Evolutionary conservation across 2,113 vertebrate genomes (phyloP), one percentile per base, ranked within the genome.

Genomic region (Asarcornis scutulata): DNA sequence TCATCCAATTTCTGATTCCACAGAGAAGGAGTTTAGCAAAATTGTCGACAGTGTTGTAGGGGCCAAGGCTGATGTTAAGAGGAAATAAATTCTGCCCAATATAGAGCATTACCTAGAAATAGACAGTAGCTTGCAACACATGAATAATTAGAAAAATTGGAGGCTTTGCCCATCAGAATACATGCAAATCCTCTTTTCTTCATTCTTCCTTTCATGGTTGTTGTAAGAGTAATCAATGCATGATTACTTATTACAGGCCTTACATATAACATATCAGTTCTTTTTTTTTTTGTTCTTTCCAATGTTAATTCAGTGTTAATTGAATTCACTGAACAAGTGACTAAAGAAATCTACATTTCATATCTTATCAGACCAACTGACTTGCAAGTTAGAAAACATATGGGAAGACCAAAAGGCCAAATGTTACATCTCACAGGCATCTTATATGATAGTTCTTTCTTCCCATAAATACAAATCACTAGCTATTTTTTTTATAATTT

Each of bases 81-180:
- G 59, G 77, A 86, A 86, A 64, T 58, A 89, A 95, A 77, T 40
- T 17, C 44, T 71, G 48, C 63, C 86, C 71, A 77, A 81, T 31
- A 87, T 86, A 88, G 82, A 67, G 58, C 38, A 34, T 91, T 89
- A 90, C 58, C 86, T 85, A 89, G 83, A 95, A 89, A 88, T 1
- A 92, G 80, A 84, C 77, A 87, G 83, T 77, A 94, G 96, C 83
- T 77, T 89, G 73, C 88, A 80, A 89, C 83, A 89, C 0, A 2
- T 62, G 64, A 72, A 86, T 79, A 92, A 93, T 89, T 82, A 94
- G 77, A 91, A 74, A 91, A 94, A 96, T 69, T 79, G 86, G 80
- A 94, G 58, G 69, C 53, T 96, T 89, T 92, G 62, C 88, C 77
- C 92, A 89, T 63, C 74, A 90, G 86, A 93, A 59, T 20, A 21